These are phyloP conservation scores for Xiphias gladius DNA, from an alignment of 2,113 vertebrate species.

Conservation along the genomic window DNA sequence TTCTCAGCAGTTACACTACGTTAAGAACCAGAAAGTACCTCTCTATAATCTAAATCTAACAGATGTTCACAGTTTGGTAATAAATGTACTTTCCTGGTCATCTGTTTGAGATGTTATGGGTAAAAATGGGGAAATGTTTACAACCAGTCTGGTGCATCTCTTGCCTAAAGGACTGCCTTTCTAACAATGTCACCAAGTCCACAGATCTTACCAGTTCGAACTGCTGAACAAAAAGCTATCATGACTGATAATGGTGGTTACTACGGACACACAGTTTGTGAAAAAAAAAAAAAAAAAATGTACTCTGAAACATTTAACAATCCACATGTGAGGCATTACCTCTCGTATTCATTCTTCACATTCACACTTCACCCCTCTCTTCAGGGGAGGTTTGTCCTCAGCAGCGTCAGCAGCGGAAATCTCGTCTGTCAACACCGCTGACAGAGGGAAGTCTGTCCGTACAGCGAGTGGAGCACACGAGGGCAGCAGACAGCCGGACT, in stretches of 20 bases:
- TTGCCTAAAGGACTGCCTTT: neutral
- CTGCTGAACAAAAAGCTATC: too few species aligned
- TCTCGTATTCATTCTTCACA: constrained; percentile 9
- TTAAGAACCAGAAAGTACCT: too few species aligned
- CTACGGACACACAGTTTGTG: neutral
- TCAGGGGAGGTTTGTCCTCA: constrained; percentile 13
- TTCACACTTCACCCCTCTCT: constrained; percentile 17
- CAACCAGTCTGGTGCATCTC: neutral
- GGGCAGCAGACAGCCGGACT: constrained; percentile 71
- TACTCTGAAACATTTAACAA: neutral
- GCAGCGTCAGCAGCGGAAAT: constrained; percentile 28
- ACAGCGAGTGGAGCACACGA: constrained; percentile 53
- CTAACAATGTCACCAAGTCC: too few species aligned
- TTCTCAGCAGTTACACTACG: too few species aligned
- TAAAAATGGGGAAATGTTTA: too few species aligned
- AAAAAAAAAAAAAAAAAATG: too few species aligned
- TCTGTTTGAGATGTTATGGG: too few species aligned
- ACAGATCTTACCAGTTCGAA: neutral
- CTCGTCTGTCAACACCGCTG: constrained; percentile 46
- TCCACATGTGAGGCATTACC: neutral
- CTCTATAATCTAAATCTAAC: too few species aligned
- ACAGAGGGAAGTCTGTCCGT: constrained; percentile 41
- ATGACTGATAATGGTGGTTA: neutral
- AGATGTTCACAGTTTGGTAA: too few species aligned
- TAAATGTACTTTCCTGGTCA: too few species aligned